Evolutionary conservation across 92 coral and sea anemone species (phyloP), one percentile per base, ranked within the genome.

Genomic region (Nematostella vectensis): DNA sequence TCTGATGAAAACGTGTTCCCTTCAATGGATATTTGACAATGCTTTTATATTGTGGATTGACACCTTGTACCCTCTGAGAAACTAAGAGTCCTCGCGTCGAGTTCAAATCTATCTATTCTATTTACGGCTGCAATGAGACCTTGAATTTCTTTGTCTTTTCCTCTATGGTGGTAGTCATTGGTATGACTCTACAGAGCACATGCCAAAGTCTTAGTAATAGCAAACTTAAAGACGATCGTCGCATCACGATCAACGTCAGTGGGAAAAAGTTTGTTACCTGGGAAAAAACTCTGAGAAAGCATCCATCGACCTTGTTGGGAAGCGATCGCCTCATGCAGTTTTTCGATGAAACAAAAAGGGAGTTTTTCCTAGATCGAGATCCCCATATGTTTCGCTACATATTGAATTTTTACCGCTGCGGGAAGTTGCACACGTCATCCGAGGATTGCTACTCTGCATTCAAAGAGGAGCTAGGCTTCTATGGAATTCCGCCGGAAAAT

Each of bases 381-480:
- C 98, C 98, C 1, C 88, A 86, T 50, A 81, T 91, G 83, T 91
- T 91, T 58, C 57, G 95, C 9, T 91, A 91, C 60, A 83, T 91
- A 37, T 67, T 91, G 38, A 86, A 91, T 33, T 91, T 81, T 58
- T 91, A 91, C 55, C 88, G 93, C 36, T 68, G 75, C 2, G 98
- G 98, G 10, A 91, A 91, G 65, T 51, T 91, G 9, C 98, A 91
- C 49, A 63, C 78, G 25, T 91, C 89, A 12, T 57, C 75, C 48
- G 98, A 88, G 25, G 94, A 86, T 25, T 91, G 98, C 54, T 48
- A 61, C 19, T 62, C 67, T 3, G 79, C 94, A 29, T 91, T 91
- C 47, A 63, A 62, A 27, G 95, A 91, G 31, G 98, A 91, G 25
- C 83, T 91, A 12, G 55, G 52, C 13, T 91, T 91, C 29, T 91